phyloP scores from a whole-genome alignment of 2,888 invertebrate genomes.

The Troides helena region DNA sequence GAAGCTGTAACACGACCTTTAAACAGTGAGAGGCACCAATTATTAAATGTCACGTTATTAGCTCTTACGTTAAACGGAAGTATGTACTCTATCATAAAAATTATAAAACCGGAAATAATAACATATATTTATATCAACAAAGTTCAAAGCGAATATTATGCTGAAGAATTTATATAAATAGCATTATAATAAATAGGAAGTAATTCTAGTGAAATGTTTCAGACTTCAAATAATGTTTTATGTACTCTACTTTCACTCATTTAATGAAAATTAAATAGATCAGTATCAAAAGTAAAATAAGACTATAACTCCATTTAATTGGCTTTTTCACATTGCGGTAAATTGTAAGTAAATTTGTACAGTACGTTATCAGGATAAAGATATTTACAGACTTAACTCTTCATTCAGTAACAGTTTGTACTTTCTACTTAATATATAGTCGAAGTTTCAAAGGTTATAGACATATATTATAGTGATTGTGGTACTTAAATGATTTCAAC shows the following conservation, averaged over 20 bases:
- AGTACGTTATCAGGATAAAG: too few species aligned
- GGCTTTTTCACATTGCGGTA: neutral
- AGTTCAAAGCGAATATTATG: too few species aligned
- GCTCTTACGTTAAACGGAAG: constrained; percentile 9
- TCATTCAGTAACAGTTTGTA: neutral
- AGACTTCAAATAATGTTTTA: neutral
- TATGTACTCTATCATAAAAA: neutral
- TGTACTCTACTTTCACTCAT: neutral
- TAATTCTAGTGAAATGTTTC: neutral
- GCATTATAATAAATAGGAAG: too few species aligned
- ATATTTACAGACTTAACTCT: neutral
- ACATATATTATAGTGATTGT: neutral
- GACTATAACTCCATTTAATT: neutral
- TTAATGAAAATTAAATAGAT: neutral
- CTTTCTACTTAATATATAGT: neutral
- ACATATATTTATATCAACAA: neutral
- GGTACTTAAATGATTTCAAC: neutral
- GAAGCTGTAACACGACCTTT: constrained; percentile 14
- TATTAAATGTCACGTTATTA: constrained; percentile 24
- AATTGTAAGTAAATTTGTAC: too few species aligned
- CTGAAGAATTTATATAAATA: neutral
- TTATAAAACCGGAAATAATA: neutral
- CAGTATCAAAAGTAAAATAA: neutral
- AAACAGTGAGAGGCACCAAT: constrained; percentile 13
- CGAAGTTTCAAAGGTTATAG: neutral